Evolutionary conservation across 2,888 invertebrate species (phyloP).

Genomic region (Cantharis nigra): DNA sequence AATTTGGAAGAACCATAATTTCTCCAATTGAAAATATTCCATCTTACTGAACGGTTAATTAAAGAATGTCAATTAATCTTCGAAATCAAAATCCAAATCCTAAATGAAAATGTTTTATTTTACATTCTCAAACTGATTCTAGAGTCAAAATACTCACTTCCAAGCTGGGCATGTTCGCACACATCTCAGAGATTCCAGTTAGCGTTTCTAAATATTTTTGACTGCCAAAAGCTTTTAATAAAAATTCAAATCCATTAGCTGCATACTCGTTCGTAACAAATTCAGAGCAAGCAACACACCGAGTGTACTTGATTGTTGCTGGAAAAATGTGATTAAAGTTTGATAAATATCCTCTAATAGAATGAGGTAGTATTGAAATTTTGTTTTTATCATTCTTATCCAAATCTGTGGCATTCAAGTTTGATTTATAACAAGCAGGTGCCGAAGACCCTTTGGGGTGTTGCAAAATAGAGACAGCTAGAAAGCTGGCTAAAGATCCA

Average conservation of each 20-base stretch:
- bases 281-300: constrained; percentile 92
- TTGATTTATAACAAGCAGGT: constrained; percentile 66
- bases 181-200: constrained; percentile 75
- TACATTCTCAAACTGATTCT: background rate
- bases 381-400: constrained; percentile 61
- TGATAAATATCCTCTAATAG: constrained; percentile 89
- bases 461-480: constrained; percentile 84
- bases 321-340: constrained; percentile 82
- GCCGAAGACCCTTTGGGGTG: constrained; percentile 76
- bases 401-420: constrained; percentile 34
- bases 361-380: constrained; percentile 88
- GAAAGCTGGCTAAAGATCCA: constrained; percentile 87
- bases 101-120: constrained; percentile 1
- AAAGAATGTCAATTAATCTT: too few species aligned
- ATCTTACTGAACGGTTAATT: too few species aligned
- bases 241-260: constrained; percentile 69
- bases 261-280: constrained; percentile 58
- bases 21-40: too few species aligned
- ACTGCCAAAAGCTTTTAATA: constrained; percentile 79
- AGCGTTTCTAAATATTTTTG: constrained; percentile 83
- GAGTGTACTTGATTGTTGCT: constrained; percentile 81
- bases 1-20: too few species aligned
- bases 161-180: constrained; percentile 48
- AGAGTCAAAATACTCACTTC: constrained; percentile 19
- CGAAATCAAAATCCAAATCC: constrained; percentile 26